A percentile compares a stretch with the other conserved stretches of the same genome.
Evolutionary conservation across 2,113 vertebrate species (phyloP).

Genomic region (Corythornis cristatus): DNA sequence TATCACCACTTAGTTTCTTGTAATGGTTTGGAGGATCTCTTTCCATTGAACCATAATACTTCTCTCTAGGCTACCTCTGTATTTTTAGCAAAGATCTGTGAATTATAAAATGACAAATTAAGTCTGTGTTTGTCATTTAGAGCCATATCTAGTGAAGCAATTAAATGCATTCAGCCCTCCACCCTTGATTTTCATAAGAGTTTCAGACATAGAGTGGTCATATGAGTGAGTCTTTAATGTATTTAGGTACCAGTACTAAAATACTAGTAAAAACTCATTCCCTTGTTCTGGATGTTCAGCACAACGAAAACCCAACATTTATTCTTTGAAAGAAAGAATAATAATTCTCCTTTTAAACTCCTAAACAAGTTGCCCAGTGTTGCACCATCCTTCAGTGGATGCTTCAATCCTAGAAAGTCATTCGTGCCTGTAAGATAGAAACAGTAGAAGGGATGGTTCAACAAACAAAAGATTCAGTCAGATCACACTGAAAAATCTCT

Average conservation of each 20-base stretch:
- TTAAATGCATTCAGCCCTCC: neutral
- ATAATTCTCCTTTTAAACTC: neutral
- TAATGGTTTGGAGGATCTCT: slow-evolving; percentile 6
- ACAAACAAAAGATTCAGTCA: neutral
- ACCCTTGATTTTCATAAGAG: neutral
- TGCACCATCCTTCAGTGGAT: neutral
- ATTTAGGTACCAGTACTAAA: neutral
- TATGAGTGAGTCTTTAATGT: neutral
- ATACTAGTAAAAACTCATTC: neutral
- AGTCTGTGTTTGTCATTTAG: slow-evolving; percentile 1
- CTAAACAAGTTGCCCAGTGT: neutral
- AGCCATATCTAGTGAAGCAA: slow-evolving; percentile 2
- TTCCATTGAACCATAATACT: slow-evolving; percentile 39
- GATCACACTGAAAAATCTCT: neutral
- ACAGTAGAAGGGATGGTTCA: neutral
- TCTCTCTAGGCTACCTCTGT: slow-evolving; percentile 28
- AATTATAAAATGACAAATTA: slow-evolving; percentile 32
- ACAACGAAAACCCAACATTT: neutral
- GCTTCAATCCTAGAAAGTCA: neutral
- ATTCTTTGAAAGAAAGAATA: neutral
- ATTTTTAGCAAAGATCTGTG: slow-evolving; percentile 33
- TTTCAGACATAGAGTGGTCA: neutral
- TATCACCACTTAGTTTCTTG: neutral
- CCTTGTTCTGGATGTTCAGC: neutral
- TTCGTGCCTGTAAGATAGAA: neutral